Evolutionary conservation across 2,113 vertebrate species (phyloP), one percentile per base, ranked within the genome.

Genomic region (Ceyx margarethae): DNA sequence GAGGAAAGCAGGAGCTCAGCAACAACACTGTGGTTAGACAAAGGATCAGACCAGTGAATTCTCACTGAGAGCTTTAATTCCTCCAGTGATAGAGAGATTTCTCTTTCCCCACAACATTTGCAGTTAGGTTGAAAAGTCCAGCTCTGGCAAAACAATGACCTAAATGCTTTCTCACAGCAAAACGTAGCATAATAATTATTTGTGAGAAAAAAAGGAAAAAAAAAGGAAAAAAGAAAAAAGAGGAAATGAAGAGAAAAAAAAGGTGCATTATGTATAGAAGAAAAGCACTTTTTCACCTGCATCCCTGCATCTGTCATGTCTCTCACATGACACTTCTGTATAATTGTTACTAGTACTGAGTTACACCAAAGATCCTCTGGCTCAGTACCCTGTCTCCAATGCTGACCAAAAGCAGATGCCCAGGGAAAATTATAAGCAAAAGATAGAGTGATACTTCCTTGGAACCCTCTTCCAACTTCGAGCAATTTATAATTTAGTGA

Each of bases 1-100:
- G 91, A 95, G 85, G 95, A 88, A 94, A 91, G 93, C 92, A 95
- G 93, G 95, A 95, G 89, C 82, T 83, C 87, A 95, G 84, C 87
- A 93, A 87, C 87, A 95, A 90, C 93, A 90, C 89, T 93, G 89
- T 95, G 92, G 94, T 95, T 95, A 94, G 82, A 94, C 89, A 94
- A 96, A 95, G 82, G 91, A 93, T 92, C 92, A 88, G 74, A 58
- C 79, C 91, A 90, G 53, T 65, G 89, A 92, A 87, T 93, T 91
- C 89, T 89, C 90, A 85, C 71, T 62, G 86, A 95, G 95, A 95
- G 80, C 46, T 95, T 91, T 92, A 93, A 95, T 87, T 93, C 91
- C 94, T 91, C 88, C 75, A 85, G 91, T 88, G 92, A 92, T 50
- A 80, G 81, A 90, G 86, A 93, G 90, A 87, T 81, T 94, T 91